Percentiles rank a stretch among this genome's conserved stretches.
Evolutionary conservation across 2,888 invertebrate species (phyloP).

Genomic region (Athalia rosae): DNA sequence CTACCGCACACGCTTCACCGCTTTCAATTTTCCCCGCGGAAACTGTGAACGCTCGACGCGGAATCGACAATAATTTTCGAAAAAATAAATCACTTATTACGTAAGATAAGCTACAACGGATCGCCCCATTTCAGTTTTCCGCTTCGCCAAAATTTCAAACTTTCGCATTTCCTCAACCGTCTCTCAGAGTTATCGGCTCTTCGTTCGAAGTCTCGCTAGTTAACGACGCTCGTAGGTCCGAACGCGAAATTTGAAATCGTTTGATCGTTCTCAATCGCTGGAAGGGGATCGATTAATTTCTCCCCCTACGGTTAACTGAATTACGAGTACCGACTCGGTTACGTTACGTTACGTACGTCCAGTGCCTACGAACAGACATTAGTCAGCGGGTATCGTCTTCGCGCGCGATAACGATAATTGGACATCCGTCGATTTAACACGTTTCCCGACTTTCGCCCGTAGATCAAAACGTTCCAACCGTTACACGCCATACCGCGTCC

Average conservation of each 20-base stretch:
- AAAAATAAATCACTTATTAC: too few species aligned
- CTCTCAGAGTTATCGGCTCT: too few species aligned
- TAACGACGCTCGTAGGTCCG: too few species aligned
- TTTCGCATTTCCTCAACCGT: too few species aligned
- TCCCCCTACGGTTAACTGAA: too few species aligned
- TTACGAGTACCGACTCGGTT: neutral
- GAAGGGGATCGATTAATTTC: too few species aligned
- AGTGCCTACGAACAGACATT: neutral
- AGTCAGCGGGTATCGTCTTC: conserved; percentile 32
- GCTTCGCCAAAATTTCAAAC: too few species aligned
- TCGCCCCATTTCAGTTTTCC: too few species aligned
- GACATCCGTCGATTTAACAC: conserved; percentile 35
- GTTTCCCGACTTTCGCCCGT: conserved; percentile 39
- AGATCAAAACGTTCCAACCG: conserved; percentile 34
- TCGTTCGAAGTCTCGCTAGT: too few species aligned
- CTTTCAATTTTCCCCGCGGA: conserved; percentile 14
- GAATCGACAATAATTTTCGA: neutral
- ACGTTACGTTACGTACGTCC: neutral
- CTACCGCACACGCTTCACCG: conserved; percentile 22
- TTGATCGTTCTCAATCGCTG: too few species aligned
- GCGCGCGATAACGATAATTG: conserved; percentile 41
- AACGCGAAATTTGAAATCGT: neutral
- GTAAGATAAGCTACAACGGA: too few species aligned
- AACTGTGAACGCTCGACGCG: neutral
- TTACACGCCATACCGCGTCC: neutral